phyloP scores from a whole-genome alignment of 37 sponge, comb jelly and placozoan genomes.

The Cladorhizidae sp. region DNA sequence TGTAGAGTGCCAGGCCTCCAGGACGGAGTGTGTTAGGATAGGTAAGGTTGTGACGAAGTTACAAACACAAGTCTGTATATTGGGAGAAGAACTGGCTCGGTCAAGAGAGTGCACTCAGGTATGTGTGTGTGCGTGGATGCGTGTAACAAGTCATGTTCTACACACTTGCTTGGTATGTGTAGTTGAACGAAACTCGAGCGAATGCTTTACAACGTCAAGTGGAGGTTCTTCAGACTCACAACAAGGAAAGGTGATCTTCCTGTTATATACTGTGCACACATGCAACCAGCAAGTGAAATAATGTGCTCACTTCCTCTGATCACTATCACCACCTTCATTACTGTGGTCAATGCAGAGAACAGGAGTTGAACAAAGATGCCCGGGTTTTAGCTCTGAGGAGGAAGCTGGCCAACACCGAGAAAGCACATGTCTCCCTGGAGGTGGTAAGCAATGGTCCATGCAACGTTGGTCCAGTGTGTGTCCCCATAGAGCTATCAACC shows the following conservation, averaged over 20 bases:
- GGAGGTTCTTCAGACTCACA: background rate
- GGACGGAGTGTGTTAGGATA: background rate
- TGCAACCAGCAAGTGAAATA: no score
- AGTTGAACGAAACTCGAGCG: background rate
- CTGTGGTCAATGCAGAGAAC: background rate
- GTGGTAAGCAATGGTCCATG: background rate
- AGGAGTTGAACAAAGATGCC: background rate
- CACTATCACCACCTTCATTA: no score
- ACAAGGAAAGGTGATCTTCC: background rate
- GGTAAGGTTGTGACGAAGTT: background rate
- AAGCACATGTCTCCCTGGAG: background rate
- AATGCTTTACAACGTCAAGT: background rate
- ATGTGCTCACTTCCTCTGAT: background rate
- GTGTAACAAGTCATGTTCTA: no score
- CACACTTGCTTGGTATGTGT: no score
- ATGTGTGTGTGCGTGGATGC: no score
- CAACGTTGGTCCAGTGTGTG: no score
- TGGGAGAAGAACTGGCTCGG: no score
- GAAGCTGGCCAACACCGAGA: background rate
- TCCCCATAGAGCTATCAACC: no score
- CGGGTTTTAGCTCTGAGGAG: background rate
- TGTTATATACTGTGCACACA: no score
- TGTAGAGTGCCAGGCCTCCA: background rate
- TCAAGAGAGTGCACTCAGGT: no score
- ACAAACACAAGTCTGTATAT: no score